Conservation (phyloP, 2,113 vertebrate genomes). For the Setophaga kirtlandii region DNA sequence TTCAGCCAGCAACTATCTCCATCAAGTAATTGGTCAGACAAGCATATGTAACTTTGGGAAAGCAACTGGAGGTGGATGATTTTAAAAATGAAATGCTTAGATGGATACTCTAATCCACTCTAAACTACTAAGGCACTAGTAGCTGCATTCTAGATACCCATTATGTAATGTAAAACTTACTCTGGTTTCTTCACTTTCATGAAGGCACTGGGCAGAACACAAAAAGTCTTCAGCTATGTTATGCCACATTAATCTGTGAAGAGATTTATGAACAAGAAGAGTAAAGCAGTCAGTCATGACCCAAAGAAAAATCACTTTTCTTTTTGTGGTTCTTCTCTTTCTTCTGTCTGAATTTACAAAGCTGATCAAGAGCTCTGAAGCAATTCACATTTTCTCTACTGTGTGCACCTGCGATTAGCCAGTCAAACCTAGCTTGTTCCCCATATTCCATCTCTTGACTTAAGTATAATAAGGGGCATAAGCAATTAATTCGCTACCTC, state of each 20-base stretch:
- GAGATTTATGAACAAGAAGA: background rate
- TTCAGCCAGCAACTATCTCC: background rate
- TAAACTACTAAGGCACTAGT: background rate
- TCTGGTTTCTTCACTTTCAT: background rate
- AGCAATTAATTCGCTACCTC: background rate
- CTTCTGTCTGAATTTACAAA: background rate
- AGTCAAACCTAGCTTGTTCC: background rate
- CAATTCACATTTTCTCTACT: background rate
- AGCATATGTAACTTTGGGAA: background rate
- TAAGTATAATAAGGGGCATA: background rate
- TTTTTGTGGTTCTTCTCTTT: background rate
- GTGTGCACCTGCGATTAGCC: background rate
- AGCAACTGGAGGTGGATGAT: background rate
- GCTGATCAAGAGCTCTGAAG: background rate
- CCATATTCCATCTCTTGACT: background rate
- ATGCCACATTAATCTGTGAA: background rate
- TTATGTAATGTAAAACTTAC: background rate
- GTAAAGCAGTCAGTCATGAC: background rate
- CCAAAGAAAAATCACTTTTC: background rate
- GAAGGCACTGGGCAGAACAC: background rate
- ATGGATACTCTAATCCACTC: background rate
- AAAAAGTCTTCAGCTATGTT: background rate
- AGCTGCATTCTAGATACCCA: background rate
- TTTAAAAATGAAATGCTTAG: background rate
- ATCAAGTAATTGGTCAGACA: background rate